These are phyloP conservation scores for Ceratoteleas bidentatus DNA, from an alignment of 1,140 invertebrate genomes.

Conservation along the genomic window DNA sequence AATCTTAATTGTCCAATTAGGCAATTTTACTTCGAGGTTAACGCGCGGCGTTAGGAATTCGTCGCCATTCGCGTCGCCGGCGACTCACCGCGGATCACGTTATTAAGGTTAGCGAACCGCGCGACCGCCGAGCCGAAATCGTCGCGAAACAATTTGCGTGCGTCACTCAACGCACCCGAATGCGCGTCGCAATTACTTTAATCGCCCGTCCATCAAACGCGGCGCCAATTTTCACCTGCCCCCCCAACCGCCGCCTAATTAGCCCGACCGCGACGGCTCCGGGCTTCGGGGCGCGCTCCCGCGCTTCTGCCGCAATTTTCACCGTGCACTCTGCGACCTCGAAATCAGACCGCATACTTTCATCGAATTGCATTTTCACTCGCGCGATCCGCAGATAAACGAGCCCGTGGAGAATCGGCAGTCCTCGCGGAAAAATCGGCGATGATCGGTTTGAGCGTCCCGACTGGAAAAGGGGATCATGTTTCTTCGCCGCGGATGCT, in stretches of 20 bases:
- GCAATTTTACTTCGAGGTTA: conserved; percentile 21
- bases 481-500: conserved; percentile 39
- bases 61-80: background rate
- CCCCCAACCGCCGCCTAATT: background rate
- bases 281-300: too few relatives aligned
- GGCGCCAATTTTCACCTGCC: background rate
- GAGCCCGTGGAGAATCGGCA: conserved; percentile 36
- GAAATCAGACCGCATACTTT: conserved; percentile 51
- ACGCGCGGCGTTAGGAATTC: background rate
- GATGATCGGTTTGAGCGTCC: conserved; percentile 34
- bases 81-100: conserved; percentile 16
- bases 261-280: background rate
- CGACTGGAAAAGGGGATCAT: conserved; percentile 59
- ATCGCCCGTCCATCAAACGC: background rate
- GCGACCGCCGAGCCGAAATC: too few relatives aligned
- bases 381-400: conserved; percentile 46
- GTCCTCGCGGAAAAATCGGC: background rate
- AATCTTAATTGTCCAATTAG: conserved; percentile 36
- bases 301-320: conserved; percentile 25
- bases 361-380: conserved; percentile 63
- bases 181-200: background rate
- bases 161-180: conserved; percentile 1
- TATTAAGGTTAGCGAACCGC: conserved; percentile 23
- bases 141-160: conserved; percentile 8
- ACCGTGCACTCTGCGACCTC: conserved; percentile 26